Evolutionary conservation across 1,140 invertebrate species (phyloP).

Genomic region (Drosophila triauraria): DNA sequence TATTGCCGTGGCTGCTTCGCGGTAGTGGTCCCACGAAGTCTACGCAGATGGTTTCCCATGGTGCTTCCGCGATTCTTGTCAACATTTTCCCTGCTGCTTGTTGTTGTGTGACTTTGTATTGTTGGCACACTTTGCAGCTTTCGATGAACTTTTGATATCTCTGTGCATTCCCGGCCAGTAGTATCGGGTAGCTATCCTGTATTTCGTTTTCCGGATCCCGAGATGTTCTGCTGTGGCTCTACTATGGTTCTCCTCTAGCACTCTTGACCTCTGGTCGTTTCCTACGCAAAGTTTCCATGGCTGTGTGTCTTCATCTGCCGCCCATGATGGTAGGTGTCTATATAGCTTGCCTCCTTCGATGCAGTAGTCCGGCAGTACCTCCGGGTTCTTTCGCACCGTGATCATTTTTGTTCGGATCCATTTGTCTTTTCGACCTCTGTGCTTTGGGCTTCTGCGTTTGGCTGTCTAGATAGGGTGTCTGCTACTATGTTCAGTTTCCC

Average conservation of each 20-base stretch:
- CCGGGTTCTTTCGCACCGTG: no score
- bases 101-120: background rate
- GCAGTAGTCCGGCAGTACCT: background rate
- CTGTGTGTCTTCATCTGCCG: no score
- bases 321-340: no score
- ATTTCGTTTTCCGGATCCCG: background rate
- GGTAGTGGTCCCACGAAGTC: background rate
- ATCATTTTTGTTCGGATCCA: no score
- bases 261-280: no score
- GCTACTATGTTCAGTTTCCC: background rate
- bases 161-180: background rate
- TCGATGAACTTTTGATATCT: background rate
- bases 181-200: background rate
- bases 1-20: background rate
- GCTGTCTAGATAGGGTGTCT: background rate
- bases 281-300: no score
- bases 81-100: constrained; percentile 2
- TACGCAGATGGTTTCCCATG: no score
- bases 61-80: background rate
- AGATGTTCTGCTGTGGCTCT: background rate
- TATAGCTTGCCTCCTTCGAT: background rate
- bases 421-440: no score
- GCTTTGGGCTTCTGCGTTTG: no score
- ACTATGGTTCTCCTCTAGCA: background rate
- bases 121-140: background rate